Evolutionary conservation across 2,113 vertebrate species (phyloP).

Genomic region (Australoheros scitulus): DNA sequence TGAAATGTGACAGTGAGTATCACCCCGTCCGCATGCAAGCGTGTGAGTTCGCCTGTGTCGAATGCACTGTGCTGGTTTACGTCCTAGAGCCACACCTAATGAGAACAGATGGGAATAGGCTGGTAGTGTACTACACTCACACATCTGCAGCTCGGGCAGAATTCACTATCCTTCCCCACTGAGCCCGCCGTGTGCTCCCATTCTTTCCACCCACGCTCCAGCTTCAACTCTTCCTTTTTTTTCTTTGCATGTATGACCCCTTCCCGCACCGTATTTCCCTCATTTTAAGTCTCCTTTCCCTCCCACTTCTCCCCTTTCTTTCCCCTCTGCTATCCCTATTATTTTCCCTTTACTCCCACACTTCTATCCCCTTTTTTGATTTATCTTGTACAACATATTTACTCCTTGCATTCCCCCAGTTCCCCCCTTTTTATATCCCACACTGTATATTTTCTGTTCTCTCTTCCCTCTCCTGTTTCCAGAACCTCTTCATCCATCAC

Average conservation of each 20-base stretch:
- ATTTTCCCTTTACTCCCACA: neutral
- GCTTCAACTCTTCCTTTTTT: constrained; percentile 8
- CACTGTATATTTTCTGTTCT: neutral
- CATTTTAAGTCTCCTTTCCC: neutral
- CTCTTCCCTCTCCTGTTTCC: neutral
- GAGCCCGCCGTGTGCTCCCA: constrained; percentile 25
- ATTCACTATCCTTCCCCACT: constrained; percentile 24
- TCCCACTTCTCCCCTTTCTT: neutral
- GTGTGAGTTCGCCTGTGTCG: constrained; percentile 18
- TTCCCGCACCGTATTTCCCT: neutral
- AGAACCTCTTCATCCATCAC: constrained; percentile 42
- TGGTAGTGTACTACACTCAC: constrained; percentile 31
- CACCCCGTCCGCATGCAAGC: neutral
- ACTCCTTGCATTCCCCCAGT: neutral
- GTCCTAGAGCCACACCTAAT: constrained; percentile 45
- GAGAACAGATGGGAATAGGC: constrained; percentile 71
- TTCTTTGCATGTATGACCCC: constrained; percentile 27
- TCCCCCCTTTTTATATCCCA: neutral
- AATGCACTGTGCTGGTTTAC: constrained; percentile 43
- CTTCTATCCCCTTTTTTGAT: neutral
- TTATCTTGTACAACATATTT: neutral
- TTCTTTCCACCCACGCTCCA: constrained; percentile 57
- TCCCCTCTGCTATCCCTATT: neutral
- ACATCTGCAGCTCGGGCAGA: constrained; percentile 46
- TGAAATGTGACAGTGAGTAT: constrained; percentile 99